Evolutionary conservation across 2,797 vertebrate genomes (phyloP), one percentile per base, ranked within the genome.

Genomic region (Sebastes goodei): DNA sequence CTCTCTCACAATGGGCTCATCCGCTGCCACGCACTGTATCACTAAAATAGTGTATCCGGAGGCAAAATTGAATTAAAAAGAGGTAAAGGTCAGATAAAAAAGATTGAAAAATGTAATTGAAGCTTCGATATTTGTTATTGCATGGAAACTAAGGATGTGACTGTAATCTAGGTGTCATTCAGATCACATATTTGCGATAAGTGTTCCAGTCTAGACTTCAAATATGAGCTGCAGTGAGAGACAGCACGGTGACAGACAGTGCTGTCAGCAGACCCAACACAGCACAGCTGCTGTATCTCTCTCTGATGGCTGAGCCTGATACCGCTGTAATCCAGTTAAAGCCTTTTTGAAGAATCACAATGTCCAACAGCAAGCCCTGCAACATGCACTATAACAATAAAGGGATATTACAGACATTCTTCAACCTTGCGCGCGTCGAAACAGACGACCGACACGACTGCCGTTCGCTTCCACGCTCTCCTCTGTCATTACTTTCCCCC

Each of bases 371-470:
- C 76, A 52, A 86, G 86, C 88, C 85, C 81, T 56, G 87, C 87
- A 57, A 92, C 93, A 91, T 64, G 88, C 89, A 66, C 91, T 72
- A 82, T 85, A 92, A 94, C 93, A 92, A 93, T 95, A 94, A 94
- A 89, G 87, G 85, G 86, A 90, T 95, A 95, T 95, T 94, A 92
- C 90, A 91, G 68, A 90, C 87, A 94, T 95, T 88, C 76, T 88
- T 95, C 93, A 93, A 79, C 84, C 83, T 38, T 4, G 49, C 68
- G 5, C 56, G 7, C 60, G 21, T 78, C 9, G 5, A 86, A 74
- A 74, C 82, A 60, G 74, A 72, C 69, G 38, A 64, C 76, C 71
- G 86, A 88, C 88, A 79, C 42, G 20, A 55, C 71, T 85, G 12
- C 73, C 29, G 3, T 67, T 85, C 75, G 70, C 81, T 85, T 81